Base-by-base conservation (phyloP, 2,888 invertebrate genomes). In the Campoletis raptor region DNA sequence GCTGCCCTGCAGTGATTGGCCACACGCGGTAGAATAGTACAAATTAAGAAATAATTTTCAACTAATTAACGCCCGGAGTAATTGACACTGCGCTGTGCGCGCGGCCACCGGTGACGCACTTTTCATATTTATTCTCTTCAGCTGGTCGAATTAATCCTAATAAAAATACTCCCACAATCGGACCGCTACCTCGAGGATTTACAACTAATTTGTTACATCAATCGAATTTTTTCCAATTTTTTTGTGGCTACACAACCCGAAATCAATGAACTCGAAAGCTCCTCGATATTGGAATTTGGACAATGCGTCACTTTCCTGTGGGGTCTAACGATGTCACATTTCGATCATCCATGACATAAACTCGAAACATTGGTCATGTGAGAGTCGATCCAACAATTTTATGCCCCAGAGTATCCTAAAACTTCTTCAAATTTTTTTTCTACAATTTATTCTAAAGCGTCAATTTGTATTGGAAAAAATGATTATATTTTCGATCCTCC, bases 1-100 rank as follows among this genome's bases (percentile, higher is more conserved):
- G 6, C 24, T 21, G 40, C 18, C 73, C 24, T 12, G 73, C 81
- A 64, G 81, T 73, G 81, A 81, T 81, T 81, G 73, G 73, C 73
- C 81, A 73, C 66, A 73, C 72, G 64, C 80, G n/a, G 6, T 9
- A 37, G 21, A 54, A 37, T 24, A 18, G 18, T 9, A 30, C 42
- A n/a, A 61, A 57, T 45, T 45, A 70, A 57, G 15, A 36, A 37
- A 61, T 30, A 45, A 2, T 24, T 61, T 61, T 10, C 61, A 30
- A 61, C 61, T 30, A 30, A 61, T 40, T 40, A 69, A 69, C 12
- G 21, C n/a, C 8, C 6, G 7, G 57, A 30, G 12, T 57, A 12
- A 30, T 57, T 30, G 24, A 30, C 30, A 24, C 24, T 30, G 30
- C 12, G n/a, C n/a, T n/a, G n/a, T n/a, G n/a, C 3, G 30, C 30